A percentile compares a stretch with the other conserved stretches of the same genome.
phyloP scores from a whole-genome alignment of 2,888 invertebrate genomes.

The Lysandra coridon region DNA sequence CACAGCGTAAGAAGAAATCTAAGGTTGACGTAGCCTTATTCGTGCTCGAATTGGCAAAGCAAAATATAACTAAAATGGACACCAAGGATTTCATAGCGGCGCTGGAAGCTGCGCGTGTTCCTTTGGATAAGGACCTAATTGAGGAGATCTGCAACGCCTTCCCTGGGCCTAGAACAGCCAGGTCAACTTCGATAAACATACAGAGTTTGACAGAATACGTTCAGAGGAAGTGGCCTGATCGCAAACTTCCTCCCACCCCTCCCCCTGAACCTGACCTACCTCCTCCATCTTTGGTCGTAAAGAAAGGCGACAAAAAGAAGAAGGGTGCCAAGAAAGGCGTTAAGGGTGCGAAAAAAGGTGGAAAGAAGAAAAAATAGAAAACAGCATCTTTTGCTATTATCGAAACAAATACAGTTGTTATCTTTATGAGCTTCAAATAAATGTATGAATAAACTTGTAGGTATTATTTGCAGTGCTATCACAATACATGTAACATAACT shows the following conservation, averaged over 20 bases:
- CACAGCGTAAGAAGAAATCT: constrained; percentile 47
- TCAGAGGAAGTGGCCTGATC: constrained; percentile 55
- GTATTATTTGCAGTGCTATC: neutral
- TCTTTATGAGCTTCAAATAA: no score
- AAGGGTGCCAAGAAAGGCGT: neutral
- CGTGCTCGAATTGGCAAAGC: constrained; percentile 46
- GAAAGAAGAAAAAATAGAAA: constrained; percentile 8
- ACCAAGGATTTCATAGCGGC: constrained; percentile 43
- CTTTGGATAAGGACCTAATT: constrained; percentile 49
- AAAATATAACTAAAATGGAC: constrained; percentile 42
- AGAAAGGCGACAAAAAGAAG: constrained; percentile 37
- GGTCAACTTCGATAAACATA: constrained; percentile 47
- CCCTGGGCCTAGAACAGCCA: constrained; percentile 47
- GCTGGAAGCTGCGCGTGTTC: constrained; percentile 43
- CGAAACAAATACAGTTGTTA: no score
- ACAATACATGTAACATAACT: neutral
- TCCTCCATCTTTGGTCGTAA: constrained; percentile 8
- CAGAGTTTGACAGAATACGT: constrained; percentile 50
- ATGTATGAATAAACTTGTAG: no score
- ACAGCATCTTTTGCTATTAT: no score
- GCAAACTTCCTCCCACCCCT: constrained; percentile 51
- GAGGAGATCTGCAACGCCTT: constrained; percentile 47
- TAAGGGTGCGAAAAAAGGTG: neutral
- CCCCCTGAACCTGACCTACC: constrained; percentile 44
- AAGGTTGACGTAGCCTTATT: constrained; percentile 50